A percentile compares a stretch with the other conserved stretches of the same genome.
Conservation (phyloP, 2,797 vertebrate genomes). For the Rhincodon typus region DNA sequence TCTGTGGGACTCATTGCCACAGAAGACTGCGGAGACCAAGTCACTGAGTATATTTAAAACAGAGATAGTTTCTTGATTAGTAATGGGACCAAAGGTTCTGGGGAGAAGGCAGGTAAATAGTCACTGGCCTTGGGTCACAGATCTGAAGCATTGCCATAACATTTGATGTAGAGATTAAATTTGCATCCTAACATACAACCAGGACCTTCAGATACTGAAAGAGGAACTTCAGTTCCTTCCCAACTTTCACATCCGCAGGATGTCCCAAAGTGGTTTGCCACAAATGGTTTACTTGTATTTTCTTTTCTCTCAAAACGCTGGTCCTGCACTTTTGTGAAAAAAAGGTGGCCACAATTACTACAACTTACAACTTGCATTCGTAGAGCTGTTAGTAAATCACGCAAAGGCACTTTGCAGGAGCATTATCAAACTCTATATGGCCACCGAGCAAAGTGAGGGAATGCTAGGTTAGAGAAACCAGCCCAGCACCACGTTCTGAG, state of each 20-base stretch:
- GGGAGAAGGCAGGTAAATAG: neutral
- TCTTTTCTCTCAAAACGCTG: neutral
- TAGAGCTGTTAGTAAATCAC: neutral
- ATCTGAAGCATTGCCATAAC: neutral
- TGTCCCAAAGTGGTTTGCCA: neutral
- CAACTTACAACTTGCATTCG: neutral
- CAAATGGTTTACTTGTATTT: neutral
- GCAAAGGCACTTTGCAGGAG: neutral
- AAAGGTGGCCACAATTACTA: neutral
- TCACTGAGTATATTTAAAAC: too few species aligned
- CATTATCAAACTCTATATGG: neutral
- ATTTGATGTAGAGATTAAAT: neutral
- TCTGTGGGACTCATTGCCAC: too few species aligned
- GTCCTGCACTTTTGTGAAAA: neutral
- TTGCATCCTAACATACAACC: neutral
- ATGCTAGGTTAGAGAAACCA: neutral
- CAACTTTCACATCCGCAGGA: constrained; percentile 9
- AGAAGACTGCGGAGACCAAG: too few species aligned
- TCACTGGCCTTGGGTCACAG: neutral
- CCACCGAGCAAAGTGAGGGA: neutral
- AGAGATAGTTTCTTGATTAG: too few species aligned
- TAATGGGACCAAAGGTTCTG: too few species aligned
- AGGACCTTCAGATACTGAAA: neutral
- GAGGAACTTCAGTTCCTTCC: neutral
- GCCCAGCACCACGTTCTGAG: too few species aligned